Base-by-base conservation (phyloP, 2,888 invertebrate genomes). In the Koerneria pararmatus region DNA sequence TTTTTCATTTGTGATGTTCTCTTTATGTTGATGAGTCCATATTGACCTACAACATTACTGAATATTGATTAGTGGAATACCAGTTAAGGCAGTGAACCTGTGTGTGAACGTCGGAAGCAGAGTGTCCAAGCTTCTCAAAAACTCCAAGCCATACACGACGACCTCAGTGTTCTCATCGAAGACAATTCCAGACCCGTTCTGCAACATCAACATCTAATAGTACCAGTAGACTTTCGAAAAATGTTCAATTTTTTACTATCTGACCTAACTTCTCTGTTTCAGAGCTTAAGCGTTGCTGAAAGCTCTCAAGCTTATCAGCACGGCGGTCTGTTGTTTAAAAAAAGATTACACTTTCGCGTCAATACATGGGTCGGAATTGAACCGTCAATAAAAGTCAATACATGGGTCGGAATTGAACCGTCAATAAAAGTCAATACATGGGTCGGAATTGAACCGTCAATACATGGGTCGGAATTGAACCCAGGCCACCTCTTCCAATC, bases 121-220 rank as follows among this genome's bases (percentile, higher is more conserved):
- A 4, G 74, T 66, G 54, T 82, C 83, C 32, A 85, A 75, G 6
- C 80, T 73, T 24, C 76, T 62, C 11, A 84, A 76, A 69, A 85
- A 85, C 19, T 84, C 83, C 31, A 80, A 73, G 19, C 84, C 84
- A 69, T 83, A 85, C 8, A 85, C 79, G 34, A 85, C 84, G 1
- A 85, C 78, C 67, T 82, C 79, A 0, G 79, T 78, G 27, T 66
- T 49, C 34, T 77, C 73, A 58, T 76, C 73, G 68, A 82, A 82
- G 0, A 59, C 65, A 60, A 82, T 82, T 29, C 31, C 68, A n/a
- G 71, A 63, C 8, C 73, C 74, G 57, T 75, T 66, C 70, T 73
- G 69, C 29, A 70, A 65, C n/a, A 24, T n/a, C 41, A 8, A 41
- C 19, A 8, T 41, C 8, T 8, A 58, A 8, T 58, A 27, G 5